Evolutionary conservation across 2,797 vertebrate species (phyloP), one percentile per base, ranked within the genome.

Genomic region (Alectoris magna): DNA sequence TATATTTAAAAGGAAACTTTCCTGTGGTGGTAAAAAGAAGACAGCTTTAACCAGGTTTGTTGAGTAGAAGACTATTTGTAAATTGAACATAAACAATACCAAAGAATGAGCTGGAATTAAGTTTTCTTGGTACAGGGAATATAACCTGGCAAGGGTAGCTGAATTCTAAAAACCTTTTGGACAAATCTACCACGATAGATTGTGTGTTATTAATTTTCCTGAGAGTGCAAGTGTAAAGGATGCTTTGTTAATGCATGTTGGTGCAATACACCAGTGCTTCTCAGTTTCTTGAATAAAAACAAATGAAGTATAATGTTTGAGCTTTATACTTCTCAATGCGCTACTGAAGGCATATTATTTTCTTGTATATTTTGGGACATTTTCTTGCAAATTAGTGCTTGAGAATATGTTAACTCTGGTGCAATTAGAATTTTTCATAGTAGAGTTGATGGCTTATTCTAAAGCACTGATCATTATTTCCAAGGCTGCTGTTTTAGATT

Each of bases 371-470:
- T 34, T 70, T 92, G 38, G 49, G 70, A 9, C 49, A 92, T 93
- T 93, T 83, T 90, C 68, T 80, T 90, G 63, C 63, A 94, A 96
- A 90, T 73, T 92, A 79, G 22, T 88, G n/a, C 53, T 93, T 86
- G 66, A 73, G 48, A 87, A 29, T 80, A 55, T 63, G 67, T 71
- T 90, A 95, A 41, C 44, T 27, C 23, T 91, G 17, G 58, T 94
- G 75, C 49, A 93, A 56, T 82, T 90, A 22, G 70, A 79, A 88
- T 85, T 93, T 94, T 64, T 77, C 29, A 51, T 84, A 73, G 90
- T 68, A 41, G 71, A 88, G 58, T 22, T 86, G 77, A 83, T 94
- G 63, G 55, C 18, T 95, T 84, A 70, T 83, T 94, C 66, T 59
- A 60, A 95, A 94, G 21, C 27, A 77, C 44, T 84, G 69, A 88